phyloP scores from a whole-genome alignment of 2,797 vertebrate species.

The Saxicola maurus region DNA sequence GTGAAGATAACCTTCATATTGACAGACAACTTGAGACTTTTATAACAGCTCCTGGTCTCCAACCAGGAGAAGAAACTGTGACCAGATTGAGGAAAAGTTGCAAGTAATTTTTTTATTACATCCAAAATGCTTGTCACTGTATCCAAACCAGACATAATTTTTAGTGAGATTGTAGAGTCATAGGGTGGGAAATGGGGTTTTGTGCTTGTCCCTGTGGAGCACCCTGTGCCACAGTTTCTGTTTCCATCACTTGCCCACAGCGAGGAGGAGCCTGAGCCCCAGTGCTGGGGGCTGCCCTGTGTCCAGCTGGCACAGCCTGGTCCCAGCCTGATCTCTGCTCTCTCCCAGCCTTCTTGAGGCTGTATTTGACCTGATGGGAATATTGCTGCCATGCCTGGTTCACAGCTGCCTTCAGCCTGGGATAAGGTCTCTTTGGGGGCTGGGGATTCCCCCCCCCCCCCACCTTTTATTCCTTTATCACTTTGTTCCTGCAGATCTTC shows the following conservation, averaged over 20 bases:
- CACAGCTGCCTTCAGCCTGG: background rate
- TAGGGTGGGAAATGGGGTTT: background rate
- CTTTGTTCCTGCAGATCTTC: background rate
- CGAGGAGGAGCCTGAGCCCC: background rate
- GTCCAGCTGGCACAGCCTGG: background rate
- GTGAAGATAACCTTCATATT: background rate
- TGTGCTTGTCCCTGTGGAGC: background rate
- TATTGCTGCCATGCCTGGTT: fast-evolving
- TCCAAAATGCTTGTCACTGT: background rate
- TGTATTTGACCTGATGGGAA: fast-evolving
- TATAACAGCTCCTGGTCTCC: background rate
- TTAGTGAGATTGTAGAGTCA: background rate
- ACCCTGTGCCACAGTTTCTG: fast-evolving
- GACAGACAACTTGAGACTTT: background rate
- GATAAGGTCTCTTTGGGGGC: background rate
- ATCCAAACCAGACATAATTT: background rate
- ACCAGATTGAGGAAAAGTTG: background rate
- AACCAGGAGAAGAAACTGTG: background rate
- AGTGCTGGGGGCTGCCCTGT: background rate
- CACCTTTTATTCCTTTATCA: fast-evolving
- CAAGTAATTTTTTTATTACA: background rate
- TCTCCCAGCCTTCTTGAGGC: background rate
- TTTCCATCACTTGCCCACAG: fast-evolving
- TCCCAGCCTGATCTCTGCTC: background rate
- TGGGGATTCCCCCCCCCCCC: fast-evolving